Percentiles rank a stretch among this genome's conserved stretches.
phyloP scores from a whole-genome alignment of 2,797 vertebrate species.

The Hydrolagus colliei region DNA sequence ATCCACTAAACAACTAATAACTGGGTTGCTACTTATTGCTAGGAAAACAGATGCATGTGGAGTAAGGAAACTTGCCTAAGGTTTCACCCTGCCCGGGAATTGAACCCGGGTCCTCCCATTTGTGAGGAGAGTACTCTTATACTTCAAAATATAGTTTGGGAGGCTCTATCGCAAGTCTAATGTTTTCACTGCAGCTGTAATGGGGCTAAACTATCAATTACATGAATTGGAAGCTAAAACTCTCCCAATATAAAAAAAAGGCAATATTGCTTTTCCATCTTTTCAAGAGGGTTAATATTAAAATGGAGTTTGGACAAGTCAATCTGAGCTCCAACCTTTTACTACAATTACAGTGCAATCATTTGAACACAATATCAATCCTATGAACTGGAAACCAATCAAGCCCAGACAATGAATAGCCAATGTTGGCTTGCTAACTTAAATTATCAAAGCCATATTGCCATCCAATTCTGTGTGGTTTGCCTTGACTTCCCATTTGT shows the following conservation, averaged over 20 bases:
- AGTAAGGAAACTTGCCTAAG: too few relatives aligned
- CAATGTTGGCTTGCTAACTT: not conserved
- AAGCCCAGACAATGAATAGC: not conserved
- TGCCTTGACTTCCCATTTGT: not conserved
- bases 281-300: slow-evolving; percentile 10
- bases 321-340: not conserved
- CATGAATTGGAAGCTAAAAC: slow-evolving; percentile 1
- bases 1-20: too few relatives aligned
- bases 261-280: slow-evolving; percentile 1
- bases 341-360: not conserved
- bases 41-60: too few relatives aligned
- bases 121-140: not conserved
- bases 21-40: too few relatives aligned
- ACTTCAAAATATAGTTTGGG: not conserved
- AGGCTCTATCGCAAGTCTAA: too few relatives aligned
- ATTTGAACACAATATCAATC: not conserved
- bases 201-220: slow-evolving; percentile 5
- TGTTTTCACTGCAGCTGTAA: not conserved
- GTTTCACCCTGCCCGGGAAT: too few relatives aligned
- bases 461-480: slow-evolving; percentile 1
- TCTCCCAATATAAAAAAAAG: not conserved
- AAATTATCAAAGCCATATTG: not conserved
- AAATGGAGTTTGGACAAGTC: not conserved
- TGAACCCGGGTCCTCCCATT: too few relatives aligned
- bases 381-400: not conserved